These are phyloP conservation scores for Drosophila affinis DNA, from an alignment of 2,888 invertebrate genomes.

Conservation along the genomic window DNA sequence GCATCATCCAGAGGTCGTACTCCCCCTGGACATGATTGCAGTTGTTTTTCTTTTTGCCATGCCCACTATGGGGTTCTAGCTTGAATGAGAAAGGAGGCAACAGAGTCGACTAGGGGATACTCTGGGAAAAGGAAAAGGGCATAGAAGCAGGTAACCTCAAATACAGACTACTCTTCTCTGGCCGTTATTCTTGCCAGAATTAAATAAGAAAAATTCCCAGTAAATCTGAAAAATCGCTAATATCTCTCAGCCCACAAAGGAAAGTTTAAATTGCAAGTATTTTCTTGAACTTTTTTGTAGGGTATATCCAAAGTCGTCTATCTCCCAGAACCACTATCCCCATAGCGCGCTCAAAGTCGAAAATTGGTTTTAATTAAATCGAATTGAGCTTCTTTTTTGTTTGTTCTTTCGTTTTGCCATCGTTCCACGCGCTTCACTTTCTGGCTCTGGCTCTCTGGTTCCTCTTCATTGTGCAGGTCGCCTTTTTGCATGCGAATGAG, in stretches of 20 bases:
- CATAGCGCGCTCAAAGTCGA: slow-evolving; percentile 56
- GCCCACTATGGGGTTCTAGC: background rate
- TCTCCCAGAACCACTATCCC: background rate
- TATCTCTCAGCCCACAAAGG: no score
- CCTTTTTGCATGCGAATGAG: slow-evolving; percentile 60
- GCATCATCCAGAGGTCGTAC: slow-evolving; percentile 21
- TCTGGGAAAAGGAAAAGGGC: background rate
- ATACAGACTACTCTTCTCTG: no score
- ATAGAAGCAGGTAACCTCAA: no score
- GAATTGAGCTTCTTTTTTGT: slow-evolving; percentile 66
- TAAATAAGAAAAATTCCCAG: no score
- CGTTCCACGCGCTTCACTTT: slow-evolving; percentile 20
- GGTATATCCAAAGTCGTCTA: background rate
- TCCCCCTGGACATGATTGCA: slow-evolving; percentile 23
- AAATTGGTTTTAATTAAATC: slow-evolving; percentile 81
- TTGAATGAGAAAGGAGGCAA: background rate
- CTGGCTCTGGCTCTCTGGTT: slow-evolving; percentile 43
- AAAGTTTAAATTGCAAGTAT: no score
- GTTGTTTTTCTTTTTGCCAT: slow-evolving; percentile 11
- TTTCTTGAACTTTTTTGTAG: background rate
- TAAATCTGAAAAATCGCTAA: no score
- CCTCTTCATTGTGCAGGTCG: slow-evolving; percentile 35
- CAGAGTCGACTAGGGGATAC: background rate
- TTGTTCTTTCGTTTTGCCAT: slow-evolving; percentile 34
- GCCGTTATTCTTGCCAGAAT: no score